These are phyloP conservation scores for Peromyscus melanophrys DNA, from an alignment of 2,797 vertebrate species.

Conservation along the genomic window DNA sequence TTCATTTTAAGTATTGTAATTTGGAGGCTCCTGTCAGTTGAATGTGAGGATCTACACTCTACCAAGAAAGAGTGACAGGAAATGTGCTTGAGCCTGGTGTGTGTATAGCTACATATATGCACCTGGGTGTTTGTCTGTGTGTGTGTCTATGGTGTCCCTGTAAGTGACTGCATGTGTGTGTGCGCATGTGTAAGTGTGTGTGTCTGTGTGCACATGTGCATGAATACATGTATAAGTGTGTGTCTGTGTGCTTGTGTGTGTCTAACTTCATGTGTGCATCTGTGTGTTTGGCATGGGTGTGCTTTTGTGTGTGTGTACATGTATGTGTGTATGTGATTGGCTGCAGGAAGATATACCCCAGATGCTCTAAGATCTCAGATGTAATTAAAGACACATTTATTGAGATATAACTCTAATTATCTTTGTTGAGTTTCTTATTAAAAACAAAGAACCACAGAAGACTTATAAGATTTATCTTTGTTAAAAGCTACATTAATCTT, in stretches of 20 bases:
- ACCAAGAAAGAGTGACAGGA: not conserved
- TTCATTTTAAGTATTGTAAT: not conserved
- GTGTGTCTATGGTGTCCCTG: not conserved
- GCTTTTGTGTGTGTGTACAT: not conserved
- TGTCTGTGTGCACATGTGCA: not conserved
- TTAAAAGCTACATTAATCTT: not conserved
- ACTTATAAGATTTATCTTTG: not conserved
- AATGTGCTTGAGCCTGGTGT: not conserved
- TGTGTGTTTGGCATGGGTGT: not conserved
- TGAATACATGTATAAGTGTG: not conserved
- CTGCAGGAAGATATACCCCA: not conserved
- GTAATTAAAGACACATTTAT: not conserved
- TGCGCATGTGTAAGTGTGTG: not conserved
- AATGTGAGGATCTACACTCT: not conserved
- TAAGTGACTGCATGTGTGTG: not conserved
- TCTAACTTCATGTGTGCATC: not conserved
- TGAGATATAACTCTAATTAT: not conserved
- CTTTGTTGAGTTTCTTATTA: not conserved
- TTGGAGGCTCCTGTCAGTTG: not conserved
- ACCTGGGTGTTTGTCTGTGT: not conserved
- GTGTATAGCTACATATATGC: not conserved
- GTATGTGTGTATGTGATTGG: not conserved
- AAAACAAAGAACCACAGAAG: not conserved
- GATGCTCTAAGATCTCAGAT: not conserved
- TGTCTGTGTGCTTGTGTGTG: not conserved